A percentile compares a stretch with the other conserved stretches of the same genome.
Evolutionary conservation across 2,888 invertebrate genomes (phyloP).

Genomic region (Polietes domitor): DNA sequence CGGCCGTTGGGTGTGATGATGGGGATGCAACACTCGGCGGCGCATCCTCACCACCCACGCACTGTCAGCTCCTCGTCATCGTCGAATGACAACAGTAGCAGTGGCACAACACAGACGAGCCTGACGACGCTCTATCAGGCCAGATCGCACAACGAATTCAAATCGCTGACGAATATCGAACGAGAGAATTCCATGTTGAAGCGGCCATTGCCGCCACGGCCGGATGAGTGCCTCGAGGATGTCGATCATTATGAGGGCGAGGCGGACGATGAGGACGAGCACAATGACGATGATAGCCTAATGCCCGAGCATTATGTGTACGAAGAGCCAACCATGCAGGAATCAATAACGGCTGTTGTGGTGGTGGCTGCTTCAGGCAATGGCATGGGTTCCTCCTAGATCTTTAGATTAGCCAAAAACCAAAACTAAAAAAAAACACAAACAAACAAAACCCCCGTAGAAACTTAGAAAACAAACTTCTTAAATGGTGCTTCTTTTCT

Average conservation of each 20-base stretch:
- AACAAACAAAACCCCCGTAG: neutral
- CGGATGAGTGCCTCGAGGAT: conserved; percentile 55
- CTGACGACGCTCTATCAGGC: conserved; percentile 69
- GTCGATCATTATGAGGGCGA: conserved; percentile 58
- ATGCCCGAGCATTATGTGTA: conserved; percentile 65
- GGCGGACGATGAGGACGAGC: conserved; percentile 61
- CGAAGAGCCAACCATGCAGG: conserved; percentile 68
- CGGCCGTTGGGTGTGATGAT: conserved; percentile 40
- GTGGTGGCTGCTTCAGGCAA: conserved; percentile 69
- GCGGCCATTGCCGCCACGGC: conserved; percentile 62
- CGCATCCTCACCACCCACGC: conserved; percentile 63
- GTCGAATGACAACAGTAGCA: conserved; percentile 70
- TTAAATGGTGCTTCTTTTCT: conserved; percentile 51
- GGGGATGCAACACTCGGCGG: conserved; percentile 17
- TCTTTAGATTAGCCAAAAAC: conserved; percentile 39
- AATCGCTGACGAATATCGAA: conserved; percentile 56
- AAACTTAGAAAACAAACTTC: conserved; percentile 42
- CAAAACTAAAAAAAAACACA: conserved; percentile 41
- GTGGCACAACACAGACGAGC: conserved; percentile 70
- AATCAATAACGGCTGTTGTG: conserved; percentile 69
- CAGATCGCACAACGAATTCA: conserved; percentile 62
- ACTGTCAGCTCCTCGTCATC: conserved; percentile 70
- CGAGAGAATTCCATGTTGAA: conserved; percentile 62
- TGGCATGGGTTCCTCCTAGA: conserved; percentile 59
- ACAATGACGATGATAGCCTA: conserved; percentile 62